Conservation (phyloP, 2,888 invertebrate species). For the Drosophila limbata region DNA sequence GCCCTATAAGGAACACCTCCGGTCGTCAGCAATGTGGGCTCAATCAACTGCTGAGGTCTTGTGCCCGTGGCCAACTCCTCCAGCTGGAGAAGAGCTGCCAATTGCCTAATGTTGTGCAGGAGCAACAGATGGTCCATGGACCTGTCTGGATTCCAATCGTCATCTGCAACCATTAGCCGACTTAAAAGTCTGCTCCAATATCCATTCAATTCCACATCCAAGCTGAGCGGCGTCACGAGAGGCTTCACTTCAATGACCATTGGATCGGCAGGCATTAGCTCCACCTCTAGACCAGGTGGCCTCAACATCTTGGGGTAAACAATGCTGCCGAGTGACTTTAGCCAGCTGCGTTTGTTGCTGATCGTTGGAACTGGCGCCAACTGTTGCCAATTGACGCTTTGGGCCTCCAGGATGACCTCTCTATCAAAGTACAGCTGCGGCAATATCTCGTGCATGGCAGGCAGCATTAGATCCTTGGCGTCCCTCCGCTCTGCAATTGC, state of each 20-base stretch:
- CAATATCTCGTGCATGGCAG: conserved; percentile 91
- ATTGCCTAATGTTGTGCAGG: conserved; percentile 55
- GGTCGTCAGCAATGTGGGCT: conserved; percentile 50
- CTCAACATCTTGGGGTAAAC: conserved; percentile 4
- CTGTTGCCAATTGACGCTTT: conserved; percentile 61
- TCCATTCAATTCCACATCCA: conserved; percentile 63
- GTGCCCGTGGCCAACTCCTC: conserved; percentile 47
- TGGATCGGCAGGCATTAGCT: conserved; percentile 35
- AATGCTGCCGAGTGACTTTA: conserved; percentile 22
- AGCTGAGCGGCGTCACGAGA: conserved; percentile 19
- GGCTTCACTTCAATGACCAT: conserved; percentile 50
- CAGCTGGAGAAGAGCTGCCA: conserved; percentile 55
- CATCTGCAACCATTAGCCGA: conserved; percentile 47
- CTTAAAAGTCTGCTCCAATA: conserved; percentile 67
- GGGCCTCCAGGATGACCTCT: conserved; percentile 56
- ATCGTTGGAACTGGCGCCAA: conserved; percentile 35
- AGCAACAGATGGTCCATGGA: conserved; percentile 3
- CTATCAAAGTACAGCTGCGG: conserved; percentile 90
- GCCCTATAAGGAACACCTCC: conserved; percentile 49
- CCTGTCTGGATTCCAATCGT: conserved; percentile 5
- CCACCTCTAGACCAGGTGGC: background rate
- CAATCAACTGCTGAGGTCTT: conserved; percentile 23
- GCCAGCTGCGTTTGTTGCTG: conserved; percentile 47
- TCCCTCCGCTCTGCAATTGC: conserved; percentile 89
- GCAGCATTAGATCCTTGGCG: conserved; percentile 88